Percentiles rank a stretch among this genome's conserved stretches.
phyloP scores from a whole-genome alignment of 2,888 invertebrate genomes.

The Hedya salicella region DNA sequence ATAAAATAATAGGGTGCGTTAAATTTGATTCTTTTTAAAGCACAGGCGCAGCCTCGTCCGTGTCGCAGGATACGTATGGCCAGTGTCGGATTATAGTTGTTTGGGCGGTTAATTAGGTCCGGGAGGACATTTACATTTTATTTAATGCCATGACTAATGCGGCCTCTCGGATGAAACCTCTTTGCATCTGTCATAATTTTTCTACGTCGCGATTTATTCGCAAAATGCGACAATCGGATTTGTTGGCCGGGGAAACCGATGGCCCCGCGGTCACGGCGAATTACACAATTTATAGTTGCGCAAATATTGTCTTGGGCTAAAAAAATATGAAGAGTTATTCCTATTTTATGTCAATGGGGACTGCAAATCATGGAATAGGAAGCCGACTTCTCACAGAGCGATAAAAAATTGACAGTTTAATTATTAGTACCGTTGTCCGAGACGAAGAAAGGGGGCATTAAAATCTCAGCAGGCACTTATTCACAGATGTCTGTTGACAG shows the following conservation, averaged over 20 bases:
- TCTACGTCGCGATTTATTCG: constrained; percentile 82
- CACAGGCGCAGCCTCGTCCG: constrained; percentile 53
- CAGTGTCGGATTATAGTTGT: constrained; percentile 67
- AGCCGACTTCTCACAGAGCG: constrained; percentile 62
- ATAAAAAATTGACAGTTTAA: constrained; percentile 61
- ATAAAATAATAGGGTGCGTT: constrained; percentile 73
- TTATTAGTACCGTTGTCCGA: constrained; percentile 65
- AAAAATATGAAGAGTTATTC: constrained; percentile 59
- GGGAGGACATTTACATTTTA: constrained; percentile 70
- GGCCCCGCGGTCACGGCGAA: constrained; percentile 57
- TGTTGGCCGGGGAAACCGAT: constrained; percentile 63
- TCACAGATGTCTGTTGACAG: constrained; percentile 65
- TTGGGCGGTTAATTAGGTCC: constrained; percentile 70
- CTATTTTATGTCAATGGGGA: constrained; percentile 58
- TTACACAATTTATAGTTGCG: constrained; percentile 69
- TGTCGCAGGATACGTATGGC: constrained; percentile 57
- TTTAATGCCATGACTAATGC: constrained; percentile 79
- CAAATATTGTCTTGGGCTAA: constrained; percentile 59
- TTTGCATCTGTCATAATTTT: constrained; percentile 83
- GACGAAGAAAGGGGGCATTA: constrained; percentile 63
- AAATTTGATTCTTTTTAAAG: constrained; percentile 64
- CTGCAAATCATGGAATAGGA: constrained; percentile 62
- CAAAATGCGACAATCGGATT: constrained; percentile 76
- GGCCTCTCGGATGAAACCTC: constrained; percentile 60
- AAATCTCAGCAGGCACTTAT: constrained; percentile 69